Base-by-base conservation (phyloP, 2,797 vertebrate genomes). In the Gadopsis marmoratus region DNA sequence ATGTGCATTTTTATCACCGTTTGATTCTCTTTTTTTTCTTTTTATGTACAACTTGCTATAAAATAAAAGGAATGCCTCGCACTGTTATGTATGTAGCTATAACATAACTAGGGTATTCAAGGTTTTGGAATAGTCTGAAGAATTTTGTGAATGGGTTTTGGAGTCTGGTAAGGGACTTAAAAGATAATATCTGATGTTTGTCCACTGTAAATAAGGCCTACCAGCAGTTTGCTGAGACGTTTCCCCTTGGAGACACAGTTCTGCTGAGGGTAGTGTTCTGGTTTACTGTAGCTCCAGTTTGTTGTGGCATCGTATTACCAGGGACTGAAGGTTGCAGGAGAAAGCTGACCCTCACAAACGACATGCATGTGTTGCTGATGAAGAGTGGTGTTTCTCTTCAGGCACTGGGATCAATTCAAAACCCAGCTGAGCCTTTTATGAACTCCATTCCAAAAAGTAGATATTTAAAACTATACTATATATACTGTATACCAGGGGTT, bases 281-380 rank as follows among this genome's bases (percentile, higher is more conserved):
- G 51, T 9, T 53, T 31, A 21, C 70, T 74, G 70, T 63, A 45
- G 56, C 45, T 64, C 58, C 68, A 43, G 37, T 56, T 70, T 53
- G 60, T 41, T 39, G 19, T 51, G 53, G 74, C 63, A 19, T 90
- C 78, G 59, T 47, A 41, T 89, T 86, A 79, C 83, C 50, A 61
- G 19, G 16, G 56, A 50, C 47, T 3, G 17, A 43, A 81, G 79
- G 68, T n/a, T 73, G 19, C 45, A 68, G 51, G 23, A 48, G 73
- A 79, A 85, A 84, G 72, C 77, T 79, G 83, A 82, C 74, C 66
- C 81, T 41, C 54, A 9, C 31, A 74, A 64, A 62, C 7, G 7
- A 67, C 13, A 29, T 26, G 9, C 35, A 47, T 50, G 41, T 62
- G 54, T 53, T 74, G 43, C 70, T 60, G 31, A 76, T 61, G 11